Conservation (phyloP, 1,140 invertebrate species). For the Eufriesea mexicana region DNA sequence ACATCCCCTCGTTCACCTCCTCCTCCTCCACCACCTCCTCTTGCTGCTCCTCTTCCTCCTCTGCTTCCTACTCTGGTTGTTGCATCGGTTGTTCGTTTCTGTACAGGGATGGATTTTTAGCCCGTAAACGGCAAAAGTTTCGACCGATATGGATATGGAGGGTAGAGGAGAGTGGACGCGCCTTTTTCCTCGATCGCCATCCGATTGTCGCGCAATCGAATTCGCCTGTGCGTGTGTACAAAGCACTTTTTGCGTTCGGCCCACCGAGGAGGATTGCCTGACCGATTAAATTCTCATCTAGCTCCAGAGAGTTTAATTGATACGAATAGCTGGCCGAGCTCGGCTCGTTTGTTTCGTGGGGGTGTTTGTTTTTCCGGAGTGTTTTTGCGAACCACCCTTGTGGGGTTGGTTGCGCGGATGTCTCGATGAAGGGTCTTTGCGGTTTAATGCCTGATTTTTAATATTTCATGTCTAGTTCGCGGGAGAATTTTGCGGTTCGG, state of each 20-base stretch:
- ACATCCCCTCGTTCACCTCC: conserved; percentile 26
- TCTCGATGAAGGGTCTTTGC: no score
- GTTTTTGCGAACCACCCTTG: no score
- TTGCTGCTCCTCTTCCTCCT: no score
- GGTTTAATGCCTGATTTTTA: no score
- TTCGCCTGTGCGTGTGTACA: background rate
- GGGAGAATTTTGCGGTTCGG: no score
- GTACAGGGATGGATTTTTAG: background rate
- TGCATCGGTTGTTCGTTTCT: background rate
- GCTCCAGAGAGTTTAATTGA: conserved; percentile 3
- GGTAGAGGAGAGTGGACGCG: no score
- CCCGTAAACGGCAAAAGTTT: background rate
- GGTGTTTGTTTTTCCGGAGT: background rate
- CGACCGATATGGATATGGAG: background rate
- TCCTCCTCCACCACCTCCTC: background rate
- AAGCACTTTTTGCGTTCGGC: background rate
- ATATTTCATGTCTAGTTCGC: no score
- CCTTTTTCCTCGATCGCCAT: background rate
- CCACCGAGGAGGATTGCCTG: background rate
- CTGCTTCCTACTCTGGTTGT: background rate
- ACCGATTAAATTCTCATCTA: conserved; percentile 26
- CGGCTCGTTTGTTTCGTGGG: background rate
- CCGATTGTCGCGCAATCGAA: conserved; percentile 8
- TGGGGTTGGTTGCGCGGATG: no score
- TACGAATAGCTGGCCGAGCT: background rate